These are phyloP conservation scores for Unio delphinus DNA, from an alignment of 2,888 invertebrate species.

Conservation along the genomic window DNA sequence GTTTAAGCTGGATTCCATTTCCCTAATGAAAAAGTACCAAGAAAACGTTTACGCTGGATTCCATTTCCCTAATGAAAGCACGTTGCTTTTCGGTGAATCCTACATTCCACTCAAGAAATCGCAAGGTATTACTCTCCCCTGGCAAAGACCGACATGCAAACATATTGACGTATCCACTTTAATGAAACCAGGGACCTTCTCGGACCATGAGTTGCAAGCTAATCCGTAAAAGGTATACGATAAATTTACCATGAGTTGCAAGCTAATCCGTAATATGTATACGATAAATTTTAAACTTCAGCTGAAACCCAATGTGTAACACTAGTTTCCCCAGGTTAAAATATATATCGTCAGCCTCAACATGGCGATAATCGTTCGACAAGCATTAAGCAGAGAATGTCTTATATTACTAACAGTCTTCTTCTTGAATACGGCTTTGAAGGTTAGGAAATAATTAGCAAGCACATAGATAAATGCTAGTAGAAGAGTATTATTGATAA, in stretches of 20 bases:
- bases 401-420: too few species aligned
- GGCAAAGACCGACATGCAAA: constrained; percentile 14
- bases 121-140: constrained; percentile 9
- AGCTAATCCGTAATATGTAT: constrained; percentile 9
- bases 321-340: constrained; percentile 7
- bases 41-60: neutral
- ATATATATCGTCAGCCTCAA: constrained; percentile 2
- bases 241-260: constrained; percentile 1
- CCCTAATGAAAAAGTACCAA: neutral
- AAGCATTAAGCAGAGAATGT: too few species aligned
- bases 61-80: constrained; percentile 4
- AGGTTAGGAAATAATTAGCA: too few species aligned
- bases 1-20: constrained; percentile 5
- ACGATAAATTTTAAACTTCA: constrained; percentile 8
- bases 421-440: too few species aligned
- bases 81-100: constrained; percentile 1
- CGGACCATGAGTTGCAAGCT: neutral
- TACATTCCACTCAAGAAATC: constrained; percentile 4
- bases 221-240: constrained; percentile 13
- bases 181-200: neutral
- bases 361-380: too few species aligned
- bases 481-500: too few species aligned
- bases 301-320: constrained; percentile 7
- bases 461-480: too few species aligned
- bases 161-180: constrained; percentile 10